Evolutionary conservation across 2,797 vertebrate genomes (phyloP), one percentile per base, ranked within the genome.

Genomic region (Gadopsis marmoratus): DNA sequence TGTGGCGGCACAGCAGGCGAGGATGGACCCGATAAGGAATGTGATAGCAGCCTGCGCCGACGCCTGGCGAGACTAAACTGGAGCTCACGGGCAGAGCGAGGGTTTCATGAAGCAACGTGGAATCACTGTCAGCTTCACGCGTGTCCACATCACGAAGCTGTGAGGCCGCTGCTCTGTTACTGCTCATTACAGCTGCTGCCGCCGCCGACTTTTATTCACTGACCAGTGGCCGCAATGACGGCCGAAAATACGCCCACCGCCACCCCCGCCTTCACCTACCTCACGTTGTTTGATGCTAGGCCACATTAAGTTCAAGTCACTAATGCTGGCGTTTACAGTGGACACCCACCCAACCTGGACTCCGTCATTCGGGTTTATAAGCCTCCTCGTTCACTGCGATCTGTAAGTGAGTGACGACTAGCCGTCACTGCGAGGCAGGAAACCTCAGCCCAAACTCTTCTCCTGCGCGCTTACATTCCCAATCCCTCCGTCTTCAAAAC

Each of bases 11-110:
- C 72, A 73, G 69, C 66, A 70, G 75, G 66, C 19, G 76, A 82
- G 55, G 64, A 81, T 19, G 43, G 29, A 48, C 63, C 37, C 77
- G 74, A 87, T 79, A 39, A 88, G 74, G 78, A 88, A 90, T 75
- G 71, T 70, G 76, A 83, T 37, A 75, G 81, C 65, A 56, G 59
- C 37, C 50, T 23, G 14, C 21, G 74, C 75, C 68, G 26, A 79
- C 77, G 83, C 56, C 72, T 84, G 72, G 33, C 53, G 21, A 29
- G 45, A 72, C 21, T 35, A 39, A 45, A 35, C 59, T 37, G 11
- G 58, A 55, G 45, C 79, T 63, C 11, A 43, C 7, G 37, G 64
- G 37, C 37, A 39, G 8, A 41, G 3, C 33, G 5, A 13, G 68
- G 10, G 11, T 73, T 73, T 71, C 75, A 59, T 59, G 50, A 87